phyloP scores from a whole-genome alignment of 2,113 vertebrate genomes.

The Indri indri region DNA sequence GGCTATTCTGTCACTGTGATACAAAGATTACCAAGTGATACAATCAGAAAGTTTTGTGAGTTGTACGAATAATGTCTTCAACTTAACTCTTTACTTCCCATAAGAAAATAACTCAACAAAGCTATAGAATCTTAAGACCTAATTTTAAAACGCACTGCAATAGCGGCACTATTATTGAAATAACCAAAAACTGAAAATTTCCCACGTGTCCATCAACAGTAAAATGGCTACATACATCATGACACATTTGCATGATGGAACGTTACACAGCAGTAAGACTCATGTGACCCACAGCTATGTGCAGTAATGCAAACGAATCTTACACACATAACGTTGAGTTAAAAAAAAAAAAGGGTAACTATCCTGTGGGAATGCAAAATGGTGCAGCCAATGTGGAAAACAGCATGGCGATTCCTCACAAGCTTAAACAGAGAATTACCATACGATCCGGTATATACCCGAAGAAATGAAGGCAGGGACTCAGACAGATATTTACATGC shows the following conservation, averaged over 20 bases:
- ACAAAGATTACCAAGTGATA: neutral
- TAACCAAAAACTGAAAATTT: neutral
- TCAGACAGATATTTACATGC: neutral
- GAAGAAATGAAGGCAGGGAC: neutral
- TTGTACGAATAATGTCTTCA: neutral
- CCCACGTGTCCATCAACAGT: neutral
- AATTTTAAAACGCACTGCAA: neutral
- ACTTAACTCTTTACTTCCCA: neutral
- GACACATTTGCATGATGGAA: neutral
- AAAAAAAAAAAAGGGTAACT: neutral
- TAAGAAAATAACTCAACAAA: neutral
- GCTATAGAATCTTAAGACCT: neutral
- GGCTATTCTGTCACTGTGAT: neutral
- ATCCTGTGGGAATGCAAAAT: neutral
- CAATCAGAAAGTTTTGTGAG: neutral
- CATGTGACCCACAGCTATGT: neutral
- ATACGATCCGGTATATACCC: neutral
- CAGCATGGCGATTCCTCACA: neutral
- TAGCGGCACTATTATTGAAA: neutral
- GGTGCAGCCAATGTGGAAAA: neutral
- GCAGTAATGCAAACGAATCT: neutral
- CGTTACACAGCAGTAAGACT: neutral
- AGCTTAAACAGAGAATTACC: neutral
- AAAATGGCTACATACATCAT: neutral
- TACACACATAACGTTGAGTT: no score